phyloP scores from a whole-genome alignment of 2,797 vertebrate species.

The Coreius guichenoti region DNA sequence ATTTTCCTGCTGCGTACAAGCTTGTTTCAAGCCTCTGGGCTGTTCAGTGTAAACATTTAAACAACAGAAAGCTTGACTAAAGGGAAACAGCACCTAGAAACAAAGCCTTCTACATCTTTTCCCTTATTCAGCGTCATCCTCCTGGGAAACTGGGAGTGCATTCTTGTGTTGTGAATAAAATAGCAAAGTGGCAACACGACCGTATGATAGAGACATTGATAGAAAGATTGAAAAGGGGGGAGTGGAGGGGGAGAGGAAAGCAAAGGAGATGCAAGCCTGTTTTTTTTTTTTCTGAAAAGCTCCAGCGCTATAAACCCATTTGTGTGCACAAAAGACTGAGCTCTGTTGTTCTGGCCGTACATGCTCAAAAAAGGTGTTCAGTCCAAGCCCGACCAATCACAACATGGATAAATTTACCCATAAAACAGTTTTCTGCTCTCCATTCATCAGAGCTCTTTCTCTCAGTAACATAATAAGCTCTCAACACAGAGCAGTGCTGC shows the following conservation, averaged over 20 bases:
- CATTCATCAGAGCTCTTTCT: constrained; percentile 32
- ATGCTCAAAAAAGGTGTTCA: constrained; percentile 58
- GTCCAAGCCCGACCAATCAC: constrained; percentile 50
- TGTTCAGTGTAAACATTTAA: constrained; percentile 83
- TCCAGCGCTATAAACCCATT: constrained; percentile 64
- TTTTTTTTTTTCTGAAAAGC: constrained; percentile 47
- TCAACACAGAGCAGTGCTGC: not conserved
- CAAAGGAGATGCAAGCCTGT: constrained; percentile 17
- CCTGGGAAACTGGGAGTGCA: constrained; percentile 78
- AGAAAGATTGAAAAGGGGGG: constrained; percentile 50
- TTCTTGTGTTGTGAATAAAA: constrained; percentile 82
- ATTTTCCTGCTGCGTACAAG: constrained; percentile 73
- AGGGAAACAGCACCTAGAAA: constrained; percentile 74
- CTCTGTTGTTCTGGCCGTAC: constrained; percentile 64
- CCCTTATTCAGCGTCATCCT: constrained; percentile 75
- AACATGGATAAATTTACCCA: constrained; percentile 46
- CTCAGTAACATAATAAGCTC: constrained; percentile 29
- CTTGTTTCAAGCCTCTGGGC: constrained; percentile 75
- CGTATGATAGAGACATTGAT: constrained; percentile 64
- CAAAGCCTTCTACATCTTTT: constrained; percentile 77
- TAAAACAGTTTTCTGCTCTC: constrained; percentile 39
- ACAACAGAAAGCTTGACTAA: constrained; percentile 77
- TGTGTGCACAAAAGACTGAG: constrained; percentile 66
- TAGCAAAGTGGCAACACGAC: constrained; percentile 71
- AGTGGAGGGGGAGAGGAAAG: not conserved